Percentiles rank a stretch among this genome's conserved stretches.
Evolutionary conservation across 2,113 vertebrate species (phyloP).

Genomic region (Lichenostomus cassidix): DNA sequence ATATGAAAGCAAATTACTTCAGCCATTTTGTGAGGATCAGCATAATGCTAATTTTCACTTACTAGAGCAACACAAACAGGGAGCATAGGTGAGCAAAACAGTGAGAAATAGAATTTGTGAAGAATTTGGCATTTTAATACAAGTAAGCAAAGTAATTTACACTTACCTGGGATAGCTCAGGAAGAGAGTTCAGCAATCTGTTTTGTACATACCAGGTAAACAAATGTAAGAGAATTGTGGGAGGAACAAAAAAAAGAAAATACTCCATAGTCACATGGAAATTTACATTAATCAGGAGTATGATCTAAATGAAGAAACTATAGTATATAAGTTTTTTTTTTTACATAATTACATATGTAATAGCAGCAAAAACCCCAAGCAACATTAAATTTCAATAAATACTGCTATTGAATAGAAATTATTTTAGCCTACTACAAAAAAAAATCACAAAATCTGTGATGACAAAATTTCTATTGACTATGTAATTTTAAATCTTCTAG

Average conservation of each 20-base stretch:
- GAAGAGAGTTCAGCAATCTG: background rate
- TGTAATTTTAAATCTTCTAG: background rate
- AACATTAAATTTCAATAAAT: background rate
- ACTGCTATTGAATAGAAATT: slow-evolving; percentile 9
- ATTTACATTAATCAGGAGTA: background rate
- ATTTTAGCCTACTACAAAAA: slow-evolving; percentile 10
- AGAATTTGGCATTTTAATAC: background rate
- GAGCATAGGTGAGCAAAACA: background rate
- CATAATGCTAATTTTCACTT: background rate
- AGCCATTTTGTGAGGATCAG: background rate
- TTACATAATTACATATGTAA: background rate
- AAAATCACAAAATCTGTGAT: background rate
- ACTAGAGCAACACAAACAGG: background rate
- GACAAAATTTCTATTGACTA: background rate
- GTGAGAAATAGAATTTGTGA: background rate
- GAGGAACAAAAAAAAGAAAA: background rate
- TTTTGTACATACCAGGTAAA: background rate
- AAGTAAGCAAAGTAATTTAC: background rate
- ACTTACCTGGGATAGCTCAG: background rate
- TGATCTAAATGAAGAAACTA: background rate
- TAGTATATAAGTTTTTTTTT: background rate
- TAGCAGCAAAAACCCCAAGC: background rate
- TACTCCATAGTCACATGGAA: background rate
- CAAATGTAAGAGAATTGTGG: background rate
- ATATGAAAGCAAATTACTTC: background rate